Conservation (phyloP, 2,797 vertebrate genomes). For the Thalassophryne amazonica region DNA sequence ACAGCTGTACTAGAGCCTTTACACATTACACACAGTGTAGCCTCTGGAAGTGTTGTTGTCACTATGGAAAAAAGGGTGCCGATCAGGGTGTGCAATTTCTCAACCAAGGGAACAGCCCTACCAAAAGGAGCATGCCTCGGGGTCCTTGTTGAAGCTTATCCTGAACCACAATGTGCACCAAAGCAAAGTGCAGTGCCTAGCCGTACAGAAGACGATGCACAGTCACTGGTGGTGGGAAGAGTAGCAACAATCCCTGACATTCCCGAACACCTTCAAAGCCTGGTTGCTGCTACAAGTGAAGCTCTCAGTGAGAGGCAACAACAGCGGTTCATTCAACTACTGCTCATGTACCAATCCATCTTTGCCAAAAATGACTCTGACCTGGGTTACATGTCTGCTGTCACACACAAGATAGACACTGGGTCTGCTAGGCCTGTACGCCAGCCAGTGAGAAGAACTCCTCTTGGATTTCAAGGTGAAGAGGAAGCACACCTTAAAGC, state of each 20-base stretch:
- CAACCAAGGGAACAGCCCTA: not conserved
- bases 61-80: conserved; percentile 5
- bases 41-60: conserved; percentile 2
- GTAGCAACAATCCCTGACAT: not conserved
- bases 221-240: not conserved
- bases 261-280: not conserved
- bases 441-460: no score
- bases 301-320: conserved; percentile 1
- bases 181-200: not conserved
- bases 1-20: conserved; percentile 11
- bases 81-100: conserved; percentile 9
- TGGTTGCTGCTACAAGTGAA: not conserved
- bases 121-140: conserved; percentile 1
- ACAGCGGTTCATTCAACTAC: not conserved
- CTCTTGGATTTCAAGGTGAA: no score
- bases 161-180: not conserved
- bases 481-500: no score
- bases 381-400: conserved; percentile 5
- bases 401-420: conserved; percentile 12
- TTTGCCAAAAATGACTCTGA: not conserved
- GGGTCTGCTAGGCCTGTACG: no score
- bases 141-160: not conserved
- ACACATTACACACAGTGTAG: not conserved
- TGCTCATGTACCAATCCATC: not conserved
- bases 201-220: not conserved